A percentile compares a stretch with the other conserved stretches of the same genome.
These are phyloP conservation scores for Rhea pennata DNA, from an alignment of 2,113 vertebrate species.

Conservation along the genomic window DNA sequence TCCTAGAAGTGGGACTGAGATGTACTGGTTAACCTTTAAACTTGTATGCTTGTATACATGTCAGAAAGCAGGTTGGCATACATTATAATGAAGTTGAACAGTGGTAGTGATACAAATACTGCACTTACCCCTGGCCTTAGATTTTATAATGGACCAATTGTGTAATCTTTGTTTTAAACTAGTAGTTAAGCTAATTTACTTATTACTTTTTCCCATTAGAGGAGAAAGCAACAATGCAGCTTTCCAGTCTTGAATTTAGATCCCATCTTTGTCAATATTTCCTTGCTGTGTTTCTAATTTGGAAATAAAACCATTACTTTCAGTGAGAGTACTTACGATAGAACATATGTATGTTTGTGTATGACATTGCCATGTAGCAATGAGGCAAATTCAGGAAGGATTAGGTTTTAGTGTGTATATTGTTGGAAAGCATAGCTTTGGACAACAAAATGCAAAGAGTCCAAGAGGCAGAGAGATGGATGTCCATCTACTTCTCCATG, in stretches of 20 bases:
- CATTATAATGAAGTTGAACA: neutral
- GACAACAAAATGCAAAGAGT: neutral
- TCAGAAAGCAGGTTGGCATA: neutral
- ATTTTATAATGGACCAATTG: neutral
- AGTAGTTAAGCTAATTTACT: neutral
- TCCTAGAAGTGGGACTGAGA: neutral
- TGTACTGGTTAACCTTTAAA: neutral
- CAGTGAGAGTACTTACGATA: neutral
- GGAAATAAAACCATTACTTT: neutral
- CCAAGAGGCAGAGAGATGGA: neutral
- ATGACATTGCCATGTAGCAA: neutral
- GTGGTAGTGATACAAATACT: neutral
- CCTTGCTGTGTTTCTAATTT: neutral
- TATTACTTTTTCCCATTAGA: neutral
- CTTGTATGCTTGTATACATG: neutral
- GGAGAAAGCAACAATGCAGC: neutral
- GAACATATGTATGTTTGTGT: rapidly evolving
- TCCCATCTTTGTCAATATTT: neutral
- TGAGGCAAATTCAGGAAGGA: neutral
- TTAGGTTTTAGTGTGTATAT: neutral
- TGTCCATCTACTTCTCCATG: neutral
- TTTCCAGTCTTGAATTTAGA: neutral
- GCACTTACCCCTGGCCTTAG: neutral
- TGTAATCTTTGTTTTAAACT: neutral
- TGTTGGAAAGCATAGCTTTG: neutral